Base-by-base conservation (phyloP, 1,140 invertebrate genomes). In the Episyrphus balteatus region DNA sequence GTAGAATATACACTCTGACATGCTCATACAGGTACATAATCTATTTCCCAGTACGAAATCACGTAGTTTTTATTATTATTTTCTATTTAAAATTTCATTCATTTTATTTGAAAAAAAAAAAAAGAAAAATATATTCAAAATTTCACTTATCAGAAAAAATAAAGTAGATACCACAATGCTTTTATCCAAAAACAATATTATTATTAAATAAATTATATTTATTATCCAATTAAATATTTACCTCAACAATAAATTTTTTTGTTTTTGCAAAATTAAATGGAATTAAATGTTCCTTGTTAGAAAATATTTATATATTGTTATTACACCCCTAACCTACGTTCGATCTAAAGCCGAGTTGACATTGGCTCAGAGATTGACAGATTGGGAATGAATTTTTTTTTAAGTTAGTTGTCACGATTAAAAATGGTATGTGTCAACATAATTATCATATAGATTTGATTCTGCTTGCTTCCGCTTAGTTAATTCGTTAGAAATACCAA, bases 1-100 rank as follows among this genome's bases (percentile, higher is more conserved):
- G 54, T 66, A 66, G 62, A 66, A 66, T 58, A 57, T 66, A 66
- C 62, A 66, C 57, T 57, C 62, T 57, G 62, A 66, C 62, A 61
- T 66, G 58, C 62, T 66, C 58, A 60, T 61, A 56, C 59, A 66
- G 62, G 62, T 66, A 61, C n/a, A 21, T 21, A 21, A 41, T 21
- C 39, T 19, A 41, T 26, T 26, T 26, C 8, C n/a, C 21, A 26
- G 21, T 26, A 26, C 21, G 21, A 26, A n/a, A 5, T 26, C 21
- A 26, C 21, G 21, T 26, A 26, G 21, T 26, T 26, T 26, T 26
- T 26, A 26, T 26, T 5, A 26, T 26, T 26, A 5, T 26, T 26
- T 8, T 26, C 8, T 26, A 5, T 26, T 26, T 5, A 3, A 26
- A 26, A 26, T 26, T 8, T 26, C 21, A 26, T 26, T 26, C 8